Evolutionary conservation across 2,113 vertebrate species (phyloP), one percentile per base, ranked within the genome.

Genomic region (Trinectes maculatus): DNA sequence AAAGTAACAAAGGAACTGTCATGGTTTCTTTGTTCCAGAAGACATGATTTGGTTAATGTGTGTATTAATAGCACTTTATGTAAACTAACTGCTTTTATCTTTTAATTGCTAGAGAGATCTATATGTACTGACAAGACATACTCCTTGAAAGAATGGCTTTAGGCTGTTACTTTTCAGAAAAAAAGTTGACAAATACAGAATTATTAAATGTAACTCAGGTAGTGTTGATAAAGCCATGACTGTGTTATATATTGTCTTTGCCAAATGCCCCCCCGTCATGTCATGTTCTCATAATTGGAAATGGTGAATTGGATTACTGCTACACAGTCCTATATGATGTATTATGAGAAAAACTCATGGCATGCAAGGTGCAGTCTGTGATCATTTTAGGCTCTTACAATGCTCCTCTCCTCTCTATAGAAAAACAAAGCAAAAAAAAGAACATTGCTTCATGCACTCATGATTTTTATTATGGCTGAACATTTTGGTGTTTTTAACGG

Each of bases 1-100:
- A 60, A 33, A 52, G 47, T 56, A 60, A 54, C 36, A 18, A 56
- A 74, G 57, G 46, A 82, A 60, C 52, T 37, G 26, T 65, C 52
- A 39, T 12, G 39, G 55, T 61, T 72, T 78, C 39, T 59, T 71
- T 79, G 47, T 61, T 80, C 55, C 66, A 73, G 70, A 63, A 68
- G 59, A 77, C 54, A 51, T 74, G 79, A 89, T 89, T 88, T 89
- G 74, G 76, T 90, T 88, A 73, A 83, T 74, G 63, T 84, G 85
- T 89, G 88, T 80, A 90, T 87, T 86, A 87, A 86, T 86, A 89
- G 92, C 92, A 93, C 92, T 93, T 93, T 93, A 93, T 92, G 84
- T 91, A 87, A 89, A 90, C 83, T 73, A 78, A 85, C 85, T 84
- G 64, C 84, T 82, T 89, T 88, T 80, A 83, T 82, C 74, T 83